phyloP scores from a whole-genome alignment of 2,113 vertebrate genomes.

The Tapirus terrestris region DNA sequence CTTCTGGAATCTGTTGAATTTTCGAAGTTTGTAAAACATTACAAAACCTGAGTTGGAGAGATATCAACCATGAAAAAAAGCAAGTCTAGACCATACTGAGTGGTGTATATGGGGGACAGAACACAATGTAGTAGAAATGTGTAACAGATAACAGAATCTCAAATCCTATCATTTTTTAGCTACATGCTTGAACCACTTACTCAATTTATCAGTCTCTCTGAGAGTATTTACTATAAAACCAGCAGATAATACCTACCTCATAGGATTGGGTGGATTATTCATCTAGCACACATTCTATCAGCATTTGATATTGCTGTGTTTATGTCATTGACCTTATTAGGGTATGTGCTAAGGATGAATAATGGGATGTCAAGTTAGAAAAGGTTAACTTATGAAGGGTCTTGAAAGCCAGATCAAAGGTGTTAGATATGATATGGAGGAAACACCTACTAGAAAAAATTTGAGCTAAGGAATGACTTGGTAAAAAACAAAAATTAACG shows the following conservation, averaged over 20 bases:
- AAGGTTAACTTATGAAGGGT: not conserved
- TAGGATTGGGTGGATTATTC: not conserved
- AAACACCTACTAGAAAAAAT: conserved; percentile 12
- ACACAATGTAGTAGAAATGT: not conserved
- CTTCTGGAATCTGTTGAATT: conserved; percentile 23
- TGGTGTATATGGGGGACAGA: not conserved
- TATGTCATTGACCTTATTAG: not conserved
- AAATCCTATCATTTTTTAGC: not conserved
- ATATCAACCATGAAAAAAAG: not conserved
- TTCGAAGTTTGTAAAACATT: not conserved
- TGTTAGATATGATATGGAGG: conserved; percentile 28
- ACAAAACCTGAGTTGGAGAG: not conserved
- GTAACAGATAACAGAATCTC: conserved; percentile 6
- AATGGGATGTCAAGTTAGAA: conserved; percentile 36
- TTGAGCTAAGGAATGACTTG: conserved; percentile 3
- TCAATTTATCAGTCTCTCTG: conserved; percentile 10
- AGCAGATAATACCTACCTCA: not conserved
- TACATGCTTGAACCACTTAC: not conserved
- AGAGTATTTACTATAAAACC: conserved; percentile 36
- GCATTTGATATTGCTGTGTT: conserved; percentile 38
- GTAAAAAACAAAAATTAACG: conserved; percentile 7
- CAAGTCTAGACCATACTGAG: conserved; percentile 1
- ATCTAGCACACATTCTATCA: not conserved
- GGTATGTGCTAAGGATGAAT: not conserved
- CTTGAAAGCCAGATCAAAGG: not conserved